Evolutionary conservation across 2,888 invertebrate species (phyloP).

Genomic region (Dryocosmus kuriphilus): DNA sequence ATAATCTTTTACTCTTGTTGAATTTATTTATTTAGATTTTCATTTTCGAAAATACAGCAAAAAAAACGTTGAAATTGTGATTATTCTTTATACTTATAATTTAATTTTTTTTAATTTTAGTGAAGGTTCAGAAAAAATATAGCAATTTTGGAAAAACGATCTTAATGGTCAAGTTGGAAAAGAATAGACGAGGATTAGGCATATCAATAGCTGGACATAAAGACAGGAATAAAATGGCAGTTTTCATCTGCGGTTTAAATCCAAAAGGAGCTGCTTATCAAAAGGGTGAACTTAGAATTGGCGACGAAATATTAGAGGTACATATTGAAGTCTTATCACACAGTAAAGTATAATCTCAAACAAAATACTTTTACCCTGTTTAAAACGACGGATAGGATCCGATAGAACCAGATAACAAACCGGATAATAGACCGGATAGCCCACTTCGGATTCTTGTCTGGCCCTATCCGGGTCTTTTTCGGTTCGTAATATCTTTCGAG

Average conservation of each 20-base stretch:
- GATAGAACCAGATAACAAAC: no score
- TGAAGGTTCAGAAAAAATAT: conserved; percentile 96
- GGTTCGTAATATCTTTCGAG: no score
- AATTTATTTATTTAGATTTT: no score
- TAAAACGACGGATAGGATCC: no score
- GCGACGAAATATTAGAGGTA: conserved; percentile 97
- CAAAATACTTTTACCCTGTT: no score
- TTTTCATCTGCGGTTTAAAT: conserved; percentile 97
- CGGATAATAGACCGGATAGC: no score
- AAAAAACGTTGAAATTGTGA: no score
- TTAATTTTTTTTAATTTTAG: conserved; percentile 78
- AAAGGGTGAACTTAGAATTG: conserved; percentile 88
- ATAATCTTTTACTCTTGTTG: no score
- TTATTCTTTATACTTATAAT: background rate
- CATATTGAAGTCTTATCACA: conserved; percentile 50
- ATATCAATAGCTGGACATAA: conserved; percentile 96
- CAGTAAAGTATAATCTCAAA: background rate
- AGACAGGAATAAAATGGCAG: conserved; percentile 96
- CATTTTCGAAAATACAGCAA: no score
- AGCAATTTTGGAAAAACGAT: conserved; percentile 86
- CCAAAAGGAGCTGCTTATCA: conserved; percentile 90
- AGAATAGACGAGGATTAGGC: conserved; percentile 89
- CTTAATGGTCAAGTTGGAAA: conserved; percentile 87
- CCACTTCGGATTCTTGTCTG: no score
- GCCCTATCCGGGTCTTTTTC: no score